Evolutionary conservation across 2,888 invertebrate genomes (phyloP).

Genomic region (Ochlodes sylvanus): DNA sequence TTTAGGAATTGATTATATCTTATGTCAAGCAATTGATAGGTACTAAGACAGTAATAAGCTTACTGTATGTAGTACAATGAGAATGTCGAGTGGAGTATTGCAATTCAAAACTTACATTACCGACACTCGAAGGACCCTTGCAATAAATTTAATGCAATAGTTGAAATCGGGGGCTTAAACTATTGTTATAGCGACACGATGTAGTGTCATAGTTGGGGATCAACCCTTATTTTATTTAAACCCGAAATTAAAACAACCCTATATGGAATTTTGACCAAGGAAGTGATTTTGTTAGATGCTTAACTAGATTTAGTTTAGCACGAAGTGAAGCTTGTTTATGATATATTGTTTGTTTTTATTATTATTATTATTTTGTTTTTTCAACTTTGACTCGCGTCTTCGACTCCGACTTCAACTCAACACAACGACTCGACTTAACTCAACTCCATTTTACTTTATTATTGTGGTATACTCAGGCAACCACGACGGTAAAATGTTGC

Average conservation of each 20-base stretch:
- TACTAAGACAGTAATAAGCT: too few relatives aligned
- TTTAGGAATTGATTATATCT: too few relatives aligned
- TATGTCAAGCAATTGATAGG: too few relatives aligned
- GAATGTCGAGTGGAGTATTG: constrained; percentile 20
- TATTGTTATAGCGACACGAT: constrained; percentile 32
- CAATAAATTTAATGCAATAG: background rate
- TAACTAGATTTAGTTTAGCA: background rate
- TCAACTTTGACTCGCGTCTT: too few relatives aligned
- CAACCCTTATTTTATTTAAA: constrained; percentile 60
- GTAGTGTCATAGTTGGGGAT: constrained; percentile 39
- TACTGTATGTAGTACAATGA: background rate
- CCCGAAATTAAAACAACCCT: constrained; percentile 57
- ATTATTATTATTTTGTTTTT: too few relatives aligned
- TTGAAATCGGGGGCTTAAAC: constrained; percentile 26
- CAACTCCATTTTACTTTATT: too few relatives aligned
- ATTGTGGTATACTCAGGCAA: too few relatives aligned
- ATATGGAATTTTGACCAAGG: constrained; percentile 69
- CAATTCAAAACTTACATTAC: constrained; percentile 18
- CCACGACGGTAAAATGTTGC: too few relatives aligned
- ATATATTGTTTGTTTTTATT: too few relatives aligned
- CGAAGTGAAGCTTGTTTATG: too few relatives aligned
- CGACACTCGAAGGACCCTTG: constrained; percentile 17
- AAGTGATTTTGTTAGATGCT: constrained; percentile 58
- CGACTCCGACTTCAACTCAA: too few relatives aligned
- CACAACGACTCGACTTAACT: too few relatives aligned